Percentiles rank a stretch among this genome's conserved stretches.
phyloP scores from a whole-genome alignment of 2,113 vertebrate genomes.

The Indicator indicator region DNA sequence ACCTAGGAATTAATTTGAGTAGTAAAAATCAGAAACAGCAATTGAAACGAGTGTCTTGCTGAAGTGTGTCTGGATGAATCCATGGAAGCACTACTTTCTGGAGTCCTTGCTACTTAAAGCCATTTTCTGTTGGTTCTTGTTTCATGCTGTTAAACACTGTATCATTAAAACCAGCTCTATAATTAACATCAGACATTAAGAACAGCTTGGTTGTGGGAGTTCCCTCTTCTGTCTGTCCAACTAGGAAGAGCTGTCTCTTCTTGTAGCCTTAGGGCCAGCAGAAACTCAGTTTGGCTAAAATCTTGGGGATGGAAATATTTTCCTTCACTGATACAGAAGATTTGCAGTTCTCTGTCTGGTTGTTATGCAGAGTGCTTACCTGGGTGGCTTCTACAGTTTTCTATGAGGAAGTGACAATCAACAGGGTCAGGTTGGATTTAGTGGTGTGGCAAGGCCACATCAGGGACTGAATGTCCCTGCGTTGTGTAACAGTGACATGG shows the following conservation, averaged over 20 bases:
- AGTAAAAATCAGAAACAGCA: not conserved
- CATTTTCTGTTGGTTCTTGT: not conserved
- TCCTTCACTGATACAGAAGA: not conserved
- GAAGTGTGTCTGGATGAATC: not conserved
- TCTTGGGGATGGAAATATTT: not conserved
- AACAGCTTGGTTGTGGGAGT: not conserved
- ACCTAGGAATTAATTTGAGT: not conserved
- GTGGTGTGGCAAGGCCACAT: not conserved
- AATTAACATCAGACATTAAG: not conserved
- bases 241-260: not conserved
- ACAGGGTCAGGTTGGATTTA: rapidly evolving
- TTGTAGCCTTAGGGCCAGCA: not conserved
- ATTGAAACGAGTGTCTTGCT: not conserved
- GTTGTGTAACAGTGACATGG: rapidly evolving
- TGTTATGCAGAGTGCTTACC: rapidly evolving
- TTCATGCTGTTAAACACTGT: not conserved
- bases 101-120: not conserved
- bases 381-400: not conserved
- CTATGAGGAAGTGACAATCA: not conserved
- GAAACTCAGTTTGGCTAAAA: not conserved
- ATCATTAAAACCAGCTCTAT: not conserved
- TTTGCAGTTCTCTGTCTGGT: rapidly evolving
- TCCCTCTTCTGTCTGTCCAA: not conserved
- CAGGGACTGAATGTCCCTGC: not conserved
- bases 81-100: not conserved